A percentile compares a stretch with the other conserved stretches of the same genome.
phyloP scores from a whole-genome alignment of 2,797 vertebrate genomes.

The Hydrocynus forskahlii region DNA sequence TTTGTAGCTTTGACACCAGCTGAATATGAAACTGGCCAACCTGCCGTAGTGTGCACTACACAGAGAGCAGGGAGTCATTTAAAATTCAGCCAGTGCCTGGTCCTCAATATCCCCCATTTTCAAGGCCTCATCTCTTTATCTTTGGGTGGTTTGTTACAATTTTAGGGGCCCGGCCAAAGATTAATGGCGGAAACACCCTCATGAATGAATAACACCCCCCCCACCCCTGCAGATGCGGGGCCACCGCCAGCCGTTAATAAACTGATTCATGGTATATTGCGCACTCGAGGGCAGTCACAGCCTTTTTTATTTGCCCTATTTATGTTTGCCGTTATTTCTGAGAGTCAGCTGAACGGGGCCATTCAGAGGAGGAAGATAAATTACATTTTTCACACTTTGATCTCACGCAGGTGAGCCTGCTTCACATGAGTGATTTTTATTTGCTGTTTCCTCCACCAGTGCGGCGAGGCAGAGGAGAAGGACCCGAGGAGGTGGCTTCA shows the following conservation, averaged over 20 bases:
- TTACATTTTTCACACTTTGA: slow-evolving; percentile 72
- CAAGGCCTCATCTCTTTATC: slow-evolving; percentile 53
- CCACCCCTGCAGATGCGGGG: slow-evolving; percentile 55
- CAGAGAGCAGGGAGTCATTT: neutral
- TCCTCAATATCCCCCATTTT: slow-evolving; percentile 21
- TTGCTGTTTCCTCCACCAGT: slow-evolving; percentile 10
- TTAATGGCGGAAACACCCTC: slow-evolving; percentile 79
- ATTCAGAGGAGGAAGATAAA: slow-evolving; percentile 71
- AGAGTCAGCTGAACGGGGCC: slow-evolving; percentile 76
- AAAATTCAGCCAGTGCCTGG: slow-evolving; percentile 13
- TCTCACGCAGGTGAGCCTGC: slow-evolving; percentile 68
- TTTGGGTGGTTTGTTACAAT: slow-evolving; percentile 73
- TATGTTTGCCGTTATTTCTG: slow-evolving; percentile 78
- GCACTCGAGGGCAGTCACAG: slow-evolving; percentile 66
- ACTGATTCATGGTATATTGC: slow-evolving; percentile 78
- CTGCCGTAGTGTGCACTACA: neutral
- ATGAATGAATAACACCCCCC: slow-evolving; percentile 78
- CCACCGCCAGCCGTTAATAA: slow-evolving; percentile 73
- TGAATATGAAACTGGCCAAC: neutral
- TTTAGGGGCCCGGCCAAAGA: slow-evolving; percentile 72
- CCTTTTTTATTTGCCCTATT: slow-evolving; percentile 74
- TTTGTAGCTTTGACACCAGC: neutral
- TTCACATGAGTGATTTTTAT: slow-evolving; percentile 65
- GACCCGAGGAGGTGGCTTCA: slow-evolving; percentile 22
- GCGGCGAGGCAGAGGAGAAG: slow-evolving; percentile 1